Evolutionary conservation across 2,797 vertebrate genomes (phyloP).

Genomic region (Gymnoscopelus microlampas): DNA sequence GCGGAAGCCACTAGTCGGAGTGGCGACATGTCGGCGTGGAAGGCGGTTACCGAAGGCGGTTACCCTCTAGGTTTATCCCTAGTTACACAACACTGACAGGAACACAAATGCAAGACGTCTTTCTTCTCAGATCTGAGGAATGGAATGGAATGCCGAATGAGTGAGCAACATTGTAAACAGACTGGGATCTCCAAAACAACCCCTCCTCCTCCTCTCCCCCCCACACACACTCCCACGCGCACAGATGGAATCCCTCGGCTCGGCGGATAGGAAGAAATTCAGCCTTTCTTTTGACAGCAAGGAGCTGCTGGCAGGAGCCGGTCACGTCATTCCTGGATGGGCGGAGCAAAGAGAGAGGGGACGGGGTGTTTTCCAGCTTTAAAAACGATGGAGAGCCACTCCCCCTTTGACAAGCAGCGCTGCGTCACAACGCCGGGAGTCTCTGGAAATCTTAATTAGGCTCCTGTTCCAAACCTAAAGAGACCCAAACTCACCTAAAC

Average conservation of each 20-base stretch:
- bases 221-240: slow-evolving; percentile 40
- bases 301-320: slow-evolving; percentile 66
- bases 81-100: no score
- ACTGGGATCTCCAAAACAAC: slow-evolving; percentile 20
- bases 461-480: slow-evolving; percentile 40
- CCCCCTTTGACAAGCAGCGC: slow-evolving; percentile 77
- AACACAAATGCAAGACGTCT: no score
- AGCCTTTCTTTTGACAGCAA: slow-evolving; percentile 53
- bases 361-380: slow-evolving; percentile 95
- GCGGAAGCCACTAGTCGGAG: no score
- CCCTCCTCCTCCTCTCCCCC: neutral
- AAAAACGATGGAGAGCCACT: slow-evolving; percentile 86
- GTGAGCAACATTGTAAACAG: no score
- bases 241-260: slow-evolving; percentile 69
- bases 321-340: slow-evolving; percentile 85
- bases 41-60: no score
- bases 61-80: no score
- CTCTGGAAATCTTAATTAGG: slow-evolving; percentile 71
- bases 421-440: slow-evolving; percentile 88
- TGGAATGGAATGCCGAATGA: no score
- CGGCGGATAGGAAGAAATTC: slow-evolving; percentile 17
- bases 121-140: no score
- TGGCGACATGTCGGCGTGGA: no score
- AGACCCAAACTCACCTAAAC: slow-evolving; percentile 59
- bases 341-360: slow-evolving; percentile 72